Conservation (phyloP, 2,113 vertebrate species). For the Indri indri region DNA sequence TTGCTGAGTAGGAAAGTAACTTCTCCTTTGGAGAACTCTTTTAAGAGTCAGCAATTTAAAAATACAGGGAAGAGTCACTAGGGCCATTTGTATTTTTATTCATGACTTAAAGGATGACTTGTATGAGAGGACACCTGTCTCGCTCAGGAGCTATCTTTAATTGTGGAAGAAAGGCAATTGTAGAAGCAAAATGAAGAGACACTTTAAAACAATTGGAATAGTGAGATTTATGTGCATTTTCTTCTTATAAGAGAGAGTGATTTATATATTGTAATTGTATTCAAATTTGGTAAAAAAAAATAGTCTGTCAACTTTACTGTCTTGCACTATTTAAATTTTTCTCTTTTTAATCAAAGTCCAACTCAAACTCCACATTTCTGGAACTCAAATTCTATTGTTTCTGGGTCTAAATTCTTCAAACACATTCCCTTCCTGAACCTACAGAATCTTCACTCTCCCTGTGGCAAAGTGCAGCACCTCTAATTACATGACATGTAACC, state of each 20-base stretch:
- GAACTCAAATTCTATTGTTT: background rate
- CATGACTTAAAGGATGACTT: background rate
- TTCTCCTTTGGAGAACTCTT: background rate
- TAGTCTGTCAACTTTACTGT: background rate
- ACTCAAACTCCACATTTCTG: background rate
- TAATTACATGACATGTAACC: no score
- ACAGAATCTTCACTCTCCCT: accelerated
- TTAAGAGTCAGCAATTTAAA: conserved; percentile 40
- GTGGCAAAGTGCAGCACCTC: no score
- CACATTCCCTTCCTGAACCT: background rate
- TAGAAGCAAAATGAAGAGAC: background rate
- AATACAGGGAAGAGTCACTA: background rate
- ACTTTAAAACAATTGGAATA: background rate
- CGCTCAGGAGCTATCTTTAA: background rate
- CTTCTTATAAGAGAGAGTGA: background rate
- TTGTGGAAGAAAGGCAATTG: background rate
- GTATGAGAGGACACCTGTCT: background rate
- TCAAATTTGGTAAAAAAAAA: background rate
- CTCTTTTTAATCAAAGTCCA: background rate
- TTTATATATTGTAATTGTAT: background rate
- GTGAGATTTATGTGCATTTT: background rate
- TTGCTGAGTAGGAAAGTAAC: background rate
- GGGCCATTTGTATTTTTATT: background rate
- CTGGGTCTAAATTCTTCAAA: background rate
- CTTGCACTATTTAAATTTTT: background rate